These are phyloP conservation scores for Saguinus midas DNA, from an alignment of 2,113 vertebrate genomes.

Conservation along the genomic window DNA sequence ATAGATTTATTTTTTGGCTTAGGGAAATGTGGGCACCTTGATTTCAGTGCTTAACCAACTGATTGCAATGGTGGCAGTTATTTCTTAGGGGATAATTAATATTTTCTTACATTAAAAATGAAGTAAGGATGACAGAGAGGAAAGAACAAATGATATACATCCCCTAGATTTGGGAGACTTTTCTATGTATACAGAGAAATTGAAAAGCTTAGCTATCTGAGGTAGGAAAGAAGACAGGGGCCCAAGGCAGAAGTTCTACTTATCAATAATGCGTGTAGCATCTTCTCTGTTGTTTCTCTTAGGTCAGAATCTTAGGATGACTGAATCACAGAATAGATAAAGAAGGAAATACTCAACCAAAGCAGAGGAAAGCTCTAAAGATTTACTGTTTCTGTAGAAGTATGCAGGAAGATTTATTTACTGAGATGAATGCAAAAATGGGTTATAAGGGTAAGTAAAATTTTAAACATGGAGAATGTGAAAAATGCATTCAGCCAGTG, in stretches of 20 bases:
- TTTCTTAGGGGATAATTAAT: not conserved
- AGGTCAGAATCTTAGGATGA: not conserved
- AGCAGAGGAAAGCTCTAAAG: not conserved
- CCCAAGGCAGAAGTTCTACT: not conserved
- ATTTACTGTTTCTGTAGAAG: not conserved
- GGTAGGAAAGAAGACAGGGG: not conserved
- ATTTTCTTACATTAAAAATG: not conserved
- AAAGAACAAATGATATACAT: not conserved
- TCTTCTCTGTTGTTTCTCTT: not conserved
- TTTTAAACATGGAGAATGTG: constrained; percentile 31
- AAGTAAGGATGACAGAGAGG: not conserved
- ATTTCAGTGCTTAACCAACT: not conserved
- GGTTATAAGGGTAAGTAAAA: not conserved
- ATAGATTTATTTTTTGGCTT: not conserved
- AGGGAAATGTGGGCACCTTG: not conserved
- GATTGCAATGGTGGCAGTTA: not conserved
- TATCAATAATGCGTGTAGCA: not conserved
- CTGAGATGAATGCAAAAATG: not conserved
- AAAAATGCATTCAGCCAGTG: constrained; percentile 29
- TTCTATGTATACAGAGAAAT: not conserved
- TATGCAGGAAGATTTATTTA: not conserved
- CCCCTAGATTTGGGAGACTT: not conserved
- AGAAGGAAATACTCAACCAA: not conserved
- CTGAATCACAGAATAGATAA: not conserved
- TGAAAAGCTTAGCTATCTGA: not conserved